phyloP scores from a whole-genome alignment of 2,113 vertebrate genomes.

The Nothoprocta pentlandii region DNA sequence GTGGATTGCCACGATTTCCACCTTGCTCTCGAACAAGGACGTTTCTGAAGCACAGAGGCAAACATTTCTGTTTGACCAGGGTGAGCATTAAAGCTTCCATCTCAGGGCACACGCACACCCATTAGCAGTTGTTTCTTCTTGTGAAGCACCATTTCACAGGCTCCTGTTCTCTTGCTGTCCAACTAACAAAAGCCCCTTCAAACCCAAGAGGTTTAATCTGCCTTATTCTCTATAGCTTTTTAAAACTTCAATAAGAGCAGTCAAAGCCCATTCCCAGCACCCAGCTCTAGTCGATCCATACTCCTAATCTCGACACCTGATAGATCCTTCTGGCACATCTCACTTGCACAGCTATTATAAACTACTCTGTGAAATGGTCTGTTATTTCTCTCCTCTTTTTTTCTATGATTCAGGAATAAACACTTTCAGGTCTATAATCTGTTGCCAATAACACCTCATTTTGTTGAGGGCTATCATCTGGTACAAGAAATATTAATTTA shows the following conservation, averaged over 20 bases:
- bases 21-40: not conserved
- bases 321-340: not conserved
- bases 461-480: not conserved
- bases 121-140: not conserved
- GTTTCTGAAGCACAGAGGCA: not conserved
- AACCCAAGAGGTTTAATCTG: not conserved
- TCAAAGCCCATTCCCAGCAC: not conserved
- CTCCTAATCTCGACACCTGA: not conserved
- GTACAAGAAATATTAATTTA: not conserved
- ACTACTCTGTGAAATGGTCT: not conserved
- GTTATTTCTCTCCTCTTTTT: not conserved
- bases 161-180: no score
- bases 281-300: not conserved
- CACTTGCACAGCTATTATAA: not conserved
- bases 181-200: not conserved
- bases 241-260: not conserved
- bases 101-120: not conserved
- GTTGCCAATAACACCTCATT: not conserved
- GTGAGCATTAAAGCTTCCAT: not conserved
- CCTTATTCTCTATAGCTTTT: not conserved
- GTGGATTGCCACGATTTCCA: not conserved
- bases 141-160: rapidly evolving
- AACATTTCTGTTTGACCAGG: not conserved
- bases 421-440: not conserved
- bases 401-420: not conserved